phyloP scores from a whole-genome alignment of 2,888 invertebrate genomes.

The Drosophila mimica region DNA sequence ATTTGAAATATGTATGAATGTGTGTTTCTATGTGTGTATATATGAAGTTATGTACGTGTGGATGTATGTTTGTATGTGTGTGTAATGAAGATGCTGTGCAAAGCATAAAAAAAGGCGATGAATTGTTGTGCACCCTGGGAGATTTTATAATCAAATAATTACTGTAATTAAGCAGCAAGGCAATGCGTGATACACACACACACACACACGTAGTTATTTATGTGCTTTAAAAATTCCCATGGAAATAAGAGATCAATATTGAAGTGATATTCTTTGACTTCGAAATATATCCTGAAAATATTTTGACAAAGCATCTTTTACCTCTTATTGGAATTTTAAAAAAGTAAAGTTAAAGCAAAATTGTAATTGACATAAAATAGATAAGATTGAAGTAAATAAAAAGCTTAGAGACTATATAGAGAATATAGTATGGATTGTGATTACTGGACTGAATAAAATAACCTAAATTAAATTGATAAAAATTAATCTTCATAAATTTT shows the following conservation, averaged over 20 bases:
- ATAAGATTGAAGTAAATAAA: neutral
- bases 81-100: constrained; percentile 23
- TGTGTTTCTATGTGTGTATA: constrained; percentile 9
- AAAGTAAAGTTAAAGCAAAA: neutral
- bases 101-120: constrained; percentile 46
- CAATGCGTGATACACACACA: constrained; percentile 31
- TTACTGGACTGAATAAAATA: neutral
- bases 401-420: no score
- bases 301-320: constrained; percentile 38
- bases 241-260: neutral
- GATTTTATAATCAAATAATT: constrained; percentile 79
- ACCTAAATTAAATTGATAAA: neutral
- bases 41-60: neutral
- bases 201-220: neutral
- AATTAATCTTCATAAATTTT: neutral
- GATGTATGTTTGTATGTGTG: constrained; percentile 7
- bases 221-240: constrained; percentile 21
- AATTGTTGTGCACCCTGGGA: constrained; percentile 68
- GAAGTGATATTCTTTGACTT: neutral
- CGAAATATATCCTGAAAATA: constrained; percentile 50
- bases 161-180: constrained; percentile 70
- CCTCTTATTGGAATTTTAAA: neutral
- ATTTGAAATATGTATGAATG: constrained; percentile 19
- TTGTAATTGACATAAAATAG: neutral
- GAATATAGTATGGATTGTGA: neutral